Percentiles rank a stretch among this genome's conserved stretches.
Evolutionary conservation across 2,888 invertebrate genomes (phyloP).

Genomic region (Monoplex corrugatus): DNA sequence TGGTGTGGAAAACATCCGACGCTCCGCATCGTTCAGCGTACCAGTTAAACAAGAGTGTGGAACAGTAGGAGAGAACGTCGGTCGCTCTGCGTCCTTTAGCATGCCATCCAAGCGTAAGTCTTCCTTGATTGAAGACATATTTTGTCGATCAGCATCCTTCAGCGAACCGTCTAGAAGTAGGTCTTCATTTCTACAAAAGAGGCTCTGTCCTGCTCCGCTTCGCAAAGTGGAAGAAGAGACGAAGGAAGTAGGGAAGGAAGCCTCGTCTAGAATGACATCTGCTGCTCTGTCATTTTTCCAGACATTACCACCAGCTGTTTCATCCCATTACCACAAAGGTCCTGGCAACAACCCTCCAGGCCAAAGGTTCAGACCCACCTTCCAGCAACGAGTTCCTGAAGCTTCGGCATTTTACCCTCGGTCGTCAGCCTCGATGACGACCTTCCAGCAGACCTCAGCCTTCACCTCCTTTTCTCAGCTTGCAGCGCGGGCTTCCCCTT

Average conservation of each 20-base stretch:
- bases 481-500: neutral
- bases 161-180: conserved; percentile 3
- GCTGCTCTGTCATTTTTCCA: neutral
- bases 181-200: neutral
- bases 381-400: neutral
- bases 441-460: neutral
- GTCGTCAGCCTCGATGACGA: neutral
- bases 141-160: conserved; percentile 17
- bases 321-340: no score
- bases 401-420: neutral
- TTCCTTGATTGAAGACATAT: neutral
- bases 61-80: neutral
- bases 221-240: conserved; percentile 16
- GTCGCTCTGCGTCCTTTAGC: conserved; percentile 13
- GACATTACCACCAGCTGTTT: neutral
- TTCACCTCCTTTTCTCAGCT: conserved; percentile 17
- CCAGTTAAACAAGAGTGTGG: neutral
- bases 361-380: neutral
- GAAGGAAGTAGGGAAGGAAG: neutral
- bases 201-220: neutral
- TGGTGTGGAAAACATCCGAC: neutral
- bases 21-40: neutral
- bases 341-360: neutral
- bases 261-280: neutral
- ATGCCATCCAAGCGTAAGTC: neutral